phyloP scores from a whole-genome alignment of 2,888 invertebrate species.

The Platypus cylindrus region DNA sequence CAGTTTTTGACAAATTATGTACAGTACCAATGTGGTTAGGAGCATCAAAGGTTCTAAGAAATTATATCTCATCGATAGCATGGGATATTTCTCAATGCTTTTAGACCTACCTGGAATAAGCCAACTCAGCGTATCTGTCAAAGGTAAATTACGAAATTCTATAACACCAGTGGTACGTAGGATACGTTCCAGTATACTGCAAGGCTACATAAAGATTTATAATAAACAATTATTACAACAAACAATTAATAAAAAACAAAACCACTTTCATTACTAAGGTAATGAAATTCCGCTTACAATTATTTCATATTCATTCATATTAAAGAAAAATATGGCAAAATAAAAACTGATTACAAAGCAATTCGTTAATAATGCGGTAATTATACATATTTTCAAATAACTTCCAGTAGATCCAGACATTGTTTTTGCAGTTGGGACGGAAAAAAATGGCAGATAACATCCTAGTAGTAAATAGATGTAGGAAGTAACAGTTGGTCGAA shows the following conservation, averaged over 20 bases:
- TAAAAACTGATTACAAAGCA: slow-evolving; percentile 6
- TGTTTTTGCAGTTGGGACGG: slow-evolving; percentile 6
- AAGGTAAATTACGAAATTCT: slow-evolving; percentile 4
- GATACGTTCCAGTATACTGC: slow-evolving; percentile 5
- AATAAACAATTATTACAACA: too few relatives aligned
- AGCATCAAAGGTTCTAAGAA: slow-evolving; percentile 11
- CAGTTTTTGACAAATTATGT: slow-evolving; percentile 5
- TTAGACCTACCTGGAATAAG: slow-evolving; percentile 9
- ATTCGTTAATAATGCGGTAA: slow-evolving; percentile 3
- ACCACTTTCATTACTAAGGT: not conserved
- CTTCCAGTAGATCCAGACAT: slow-evolving; percentile 4
- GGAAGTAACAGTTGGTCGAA: slow-evolving; percentile 9
- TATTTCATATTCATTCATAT: slow-evolving; percentile 1
- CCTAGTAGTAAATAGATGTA: slow-evolving; percentile 10
- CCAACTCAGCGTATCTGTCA: slow-evolving; percentile 4
- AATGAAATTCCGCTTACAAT: too few relatives aligned
- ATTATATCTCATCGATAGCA: too few relatives aligned
- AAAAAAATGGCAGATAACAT: slow-evolving; percentile 11
- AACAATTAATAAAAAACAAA: not conserved
- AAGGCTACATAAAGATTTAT: slow-evolving; percentile 7
- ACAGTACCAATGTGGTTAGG: slow-evolving; percentile 3
- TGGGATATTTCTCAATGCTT: too few relatives aligned
- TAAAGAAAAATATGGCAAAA: slow-evolving; percentile 8
- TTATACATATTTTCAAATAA: slow-evolving; percentile 6
- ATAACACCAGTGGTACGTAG: slow-evolving; percentile 8